A percentile compares a stretch with the other conserved stretches of the same genome.
phyloP scores from a whole-genome alignment of 2,113 vertebrate species.

The Pollimyrus isidori region DNA sequence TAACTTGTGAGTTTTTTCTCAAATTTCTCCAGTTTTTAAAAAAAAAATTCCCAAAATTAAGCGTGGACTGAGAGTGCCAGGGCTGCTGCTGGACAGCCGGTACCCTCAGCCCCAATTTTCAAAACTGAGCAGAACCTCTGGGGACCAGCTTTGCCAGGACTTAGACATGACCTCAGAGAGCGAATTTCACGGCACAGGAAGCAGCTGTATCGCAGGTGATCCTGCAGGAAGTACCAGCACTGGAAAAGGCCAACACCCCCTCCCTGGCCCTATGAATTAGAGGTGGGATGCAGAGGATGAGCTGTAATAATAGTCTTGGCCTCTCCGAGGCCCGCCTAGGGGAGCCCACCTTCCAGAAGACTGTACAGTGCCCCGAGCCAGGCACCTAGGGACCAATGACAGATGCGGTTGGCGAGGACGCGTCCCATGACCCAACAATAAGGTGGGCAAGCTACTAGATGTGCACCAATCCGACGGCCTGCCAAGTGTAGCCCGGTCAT shows the following conservation, averaged over 20 bases:
- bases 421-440: constrained; percentile 16
- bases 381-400: neutral
- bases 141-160: constrained; percentile 33
- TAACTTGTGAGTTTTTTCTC: neutral
- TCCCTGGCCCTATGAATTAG: neutral
- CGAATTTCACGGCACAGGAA: constrained; percentile 50
- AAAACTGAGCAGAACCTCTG: constrained; percentile 31
- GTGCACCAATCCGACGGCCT: constrained; percentile 25
- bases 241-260: neutral
- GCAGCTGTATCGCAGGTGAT: constrained; percentile 55
- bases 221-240: constrained; percentile 30
- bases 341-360: neutral
- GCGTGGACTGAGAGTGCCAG: neutral
- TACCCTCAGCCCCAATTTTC: constrained; percentile 14
- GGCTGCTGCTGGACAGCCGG: constrained; percentile 39
- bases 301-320: neutral
- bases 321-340: neutral
- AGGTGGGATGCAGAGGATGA: neutral
- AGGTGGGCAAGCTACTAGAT: neutral
- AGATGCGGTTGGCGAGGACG: constrained; percentile 25
- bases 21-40: neutral
- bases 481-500: too few species aligned
- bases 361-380: neutral
- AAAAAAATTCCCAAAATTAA: neutral
- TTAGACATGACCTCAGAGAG: constrained; percentile 58